phyloP scores from a whole-genome alignment of 2,797 vertebrate genomes.

The Fringilla coelebs region DNA sequence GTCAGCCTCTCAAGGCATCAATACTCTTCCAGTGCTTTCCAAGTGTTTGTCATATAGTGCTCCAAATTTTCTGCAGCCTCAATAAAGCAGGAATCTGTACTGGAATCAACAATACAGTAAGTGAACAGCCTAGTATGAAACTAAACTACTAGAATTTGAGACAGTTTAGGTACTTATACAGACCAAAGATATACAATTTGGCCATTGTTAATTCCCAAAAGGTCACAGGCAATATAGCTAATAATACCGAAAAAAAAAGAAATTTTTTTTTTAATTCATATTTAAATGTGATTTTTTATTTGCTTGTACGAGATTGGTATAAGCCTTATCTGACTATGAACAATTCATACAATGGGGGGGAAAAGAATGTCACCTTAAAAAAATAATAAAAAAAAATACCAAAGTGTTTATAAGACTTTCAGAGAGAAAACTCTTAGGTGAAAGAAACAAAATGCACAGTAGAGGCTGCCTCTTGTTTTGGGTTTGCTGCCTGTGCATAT shows the following conservation, averaged over 20 bases:
- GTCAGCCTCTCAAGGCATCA: background rate
- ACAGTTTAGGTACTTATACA: background rate
- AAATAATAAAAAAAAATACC: accelerated
- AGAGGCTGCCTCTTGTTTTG: background rate
- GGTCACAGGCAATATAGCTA: background rate
- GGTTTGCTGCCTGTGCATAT: background rate
- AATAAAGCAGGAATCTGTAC: background rate
- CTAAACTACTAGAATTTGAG: background rate
- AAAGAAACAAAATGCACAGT: background rate
- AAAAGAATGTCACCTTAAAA: background rate
- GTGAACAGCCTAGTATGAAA: background rate
- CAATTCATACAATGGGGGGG: background rate
- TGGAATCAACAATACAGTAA: background rate
- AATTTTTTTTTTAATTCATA: accelerated
- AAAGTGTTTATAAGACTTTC: background rate
- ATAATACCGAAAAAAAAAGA: background rate
- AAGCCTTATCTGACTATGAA: background rate
- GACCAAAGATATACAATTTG: background rate
- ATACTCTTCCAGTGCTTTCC: background rate
- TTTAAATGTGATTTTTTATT: background rate
- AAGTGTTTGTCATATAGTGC: background rate
- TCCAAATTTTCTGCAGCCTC: background rate
- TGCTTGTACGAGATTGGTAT: background rate
- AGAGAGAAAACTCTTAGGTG: background rate
- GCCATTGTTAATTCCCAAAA: background rate